Evolutionary conservation across 2,888 invertebrate species (phyloP).

Genomic region (Tuta absoluta): DNA sequence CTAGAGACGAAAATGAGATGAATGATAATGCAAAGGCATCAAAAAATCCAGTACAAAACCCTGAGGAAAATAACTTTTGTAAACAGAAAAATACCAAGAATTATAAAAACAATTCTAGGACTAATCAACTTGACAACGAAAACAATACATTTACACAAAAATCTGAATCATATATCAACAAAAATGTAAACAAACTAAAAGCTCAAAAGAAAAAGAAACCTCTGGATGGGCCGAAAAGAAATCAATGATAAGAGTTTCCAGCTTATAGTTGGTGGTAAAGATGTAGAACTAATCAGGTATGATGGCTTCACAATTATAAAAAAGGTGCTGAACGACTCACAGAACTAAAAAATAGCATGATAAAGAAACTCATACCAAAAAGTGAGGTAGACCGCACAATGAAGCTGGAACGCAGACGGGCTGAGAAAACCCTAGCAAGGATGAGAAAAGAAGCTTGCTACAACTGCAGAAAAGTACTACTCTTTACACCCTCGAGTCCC

Average conservation of each 20-base stretch:
- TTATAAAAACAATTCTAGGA: not conserved
- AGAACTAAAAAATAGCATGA: slow-evolving; percentile 83
- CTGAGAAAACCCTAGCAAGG: slow-evolving; percentile 86
- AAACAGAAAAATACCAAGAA: slow-evolving; percentile 18
- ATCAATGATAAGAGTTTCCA: slow-evolving; percentile 69
- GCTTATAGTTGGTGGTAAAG: slow-evolving; percentile 83
- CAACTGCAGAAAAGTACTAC: slow-evolving; percentile 85
- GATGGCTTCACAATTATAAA: slow-evolving; percentile 87
- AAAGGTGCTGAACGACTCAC: slow-evolving; percentile 85
- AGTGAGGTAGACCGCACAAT: slow-evolving; percentile 84
- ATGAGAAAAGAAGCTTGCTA: slow-evolving; percentile 88
- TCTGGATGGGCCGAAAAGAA: slow-evolving; percentile 65
- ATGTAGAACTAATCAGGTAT: slow-evolving; percentile 82
- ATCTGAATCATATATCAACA: slow-evolving; percentile 18
- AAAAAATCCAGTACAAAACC: not conserved
- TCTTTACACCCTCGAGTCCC: too few relatives aligned
- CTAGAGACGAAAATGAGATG: not conserved
- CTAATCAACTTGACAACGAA: slow-evolving; percentile 22
- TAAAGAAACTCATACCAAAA: slow-evolving; percentile 84
- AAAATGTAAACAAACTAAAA: slow-evolving; percentile 33
- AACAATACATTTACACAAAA: slow-evolving; percentile 26
- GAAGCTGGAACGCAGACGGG: slow-evolving; percentile 85
- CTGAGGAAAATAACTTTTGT: not conserved
- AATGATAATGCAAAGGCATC: not conserved
- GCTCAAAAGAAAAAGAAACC: slow-evolving; percentile 47